Base-by-base conservation (phyloP, 2,888 invertebrate species). In the Stenotaenia linearis region DNA sequence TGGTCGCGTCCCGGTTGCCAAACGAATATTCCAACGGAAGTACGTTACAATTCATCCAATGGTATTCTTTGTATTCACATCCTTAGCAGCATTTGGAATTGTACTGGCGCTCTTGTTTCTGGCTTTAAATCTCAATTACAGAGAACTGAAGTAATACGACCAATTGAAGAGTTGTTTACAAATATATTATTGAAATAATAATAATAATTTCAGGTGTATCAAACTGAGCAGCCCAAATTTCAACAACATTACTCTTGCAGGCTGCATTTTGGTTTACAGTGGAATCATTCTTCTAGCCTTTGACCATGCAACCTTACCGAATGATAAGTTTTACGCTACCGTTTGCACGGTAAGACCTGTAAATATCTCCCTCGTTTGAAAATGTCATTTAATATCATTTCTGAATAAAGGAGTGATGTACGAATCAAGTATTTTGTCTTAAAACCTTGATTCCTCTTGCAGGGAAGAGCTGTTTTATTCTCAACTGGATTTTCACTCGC, bases 321-420 rank as follows among this genome's bases (percentile, higher is more conserved):
- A 91, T 61, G 88, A 89, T 81, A 89, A 89, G 82, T 91, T 91
- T 80, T 94, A 93, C 86, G 91, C 93, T 9, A 90, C 91, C 69
- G 90, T 96, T 85, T 96, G 96, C 87, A 94, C 93, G 85, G 96
- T 96, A 88, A 92, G n/a, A n/a, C n/a, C n/a, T n/a, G n/a, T n/a
- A n/a, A n/a, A n/a, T n/a, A n/a, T n/a, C n/a, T n/a, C n/a, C n/a
- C n/a, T n/a, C n/a, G n/a, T n/a, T n/a, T n/a, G n/a, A n/a, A n/a
- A n/a, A n/a, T n/a, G n/a, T n/a, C n/a, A n/a, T n/a, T n/a, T n/a
- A n/a, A n/a, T n/a, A n/a, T n/a, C n/a, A n/a, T n/a, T n/a, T n/a
- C n/a, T n/a, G n/a, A n/a, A n/a, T n/a, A n/a, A n/a, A n/a, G n/a
- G n/a, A n/a, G n/a, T n/a, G n/a, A n/a, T n/a, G n/a, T n/a, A n/a